Percentiles rank a stretch among this genome's conserved stretches.
Evolutionary conservation across 2,888 invertebrate species (phyloP).

Genomic region (Lamproptera curius): DNA sequence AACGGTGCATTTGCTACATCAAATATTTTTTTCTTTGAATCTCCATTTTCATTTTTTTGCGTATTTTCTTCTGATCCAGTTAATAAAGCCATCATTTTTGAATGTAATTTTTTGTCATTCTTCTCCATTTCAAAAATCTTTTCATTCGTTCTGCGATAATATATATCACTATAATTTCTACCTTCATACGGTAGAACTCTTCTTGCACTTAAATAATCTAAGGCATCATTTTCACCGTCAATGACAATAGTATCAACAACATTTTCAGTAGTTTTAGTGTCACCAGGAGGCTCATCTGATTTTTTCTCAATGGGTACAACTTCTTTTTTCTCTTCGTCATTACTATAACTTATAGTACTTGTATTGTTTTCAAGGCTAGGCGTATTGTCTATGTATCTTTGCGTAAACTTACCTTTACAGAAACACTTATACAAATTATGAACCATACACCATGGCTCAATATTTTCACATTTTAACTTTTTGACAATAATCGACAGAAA

Average conservation of each 20-base stretch:
- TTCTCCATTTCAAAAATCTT: slow-evolving; percentile 57
- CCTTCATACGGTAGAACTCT: slow-evolving; percentile 41
- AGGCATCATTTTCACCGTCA: background rate
- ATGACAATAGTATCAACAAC: background rate
- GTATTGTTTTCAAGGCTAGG: too few species aligned
- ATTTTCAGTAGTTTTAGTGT: background rate
- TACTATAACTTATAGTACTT: too few species aligned
- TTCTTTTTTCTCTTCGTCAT: too few species aligned
- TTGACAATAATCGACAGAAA: slow-evolving; percentile 38
- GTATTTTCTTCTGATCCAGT: slow-evolving; percentile 6
- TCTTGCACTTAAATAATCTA: slow-evolving; percentile 37
- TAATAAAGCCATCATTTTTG: slow-evolving; percentile 36
- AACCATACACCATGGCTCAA: slow-evolving; percentile 82
- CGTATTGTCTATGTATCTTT: slow-evolving; percentile 25
- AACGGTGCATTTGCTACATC: slow-evolving; percentile 10
- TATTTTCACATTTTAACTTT: slow-evolving; percentile 54
- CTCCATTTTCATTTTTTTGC: background rate
- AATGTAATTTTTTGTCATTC: slow-evolving; percentile 47
- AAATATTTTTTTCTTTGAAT: slow-evolving; percentile 1
- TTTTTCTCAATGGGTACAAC: background rate
- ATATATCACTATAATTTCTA: slow-evolving; percentile 44
- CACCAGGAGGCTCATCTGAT: background rate
- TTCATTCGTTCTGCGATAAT: slow-evolving; percentile 47
- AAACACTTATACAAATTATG: slow-evolving; percentile 83
- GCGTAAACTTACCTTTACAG: slow-evolving; percentile 72